A percentile compares a stretch with the other conserved stretches of the same genome.
These are phyloP conservation scores for Nanger granti DNA, from an alignment of 2,113 vertebrate genomes.

Conservation along the genomic window DNA sequence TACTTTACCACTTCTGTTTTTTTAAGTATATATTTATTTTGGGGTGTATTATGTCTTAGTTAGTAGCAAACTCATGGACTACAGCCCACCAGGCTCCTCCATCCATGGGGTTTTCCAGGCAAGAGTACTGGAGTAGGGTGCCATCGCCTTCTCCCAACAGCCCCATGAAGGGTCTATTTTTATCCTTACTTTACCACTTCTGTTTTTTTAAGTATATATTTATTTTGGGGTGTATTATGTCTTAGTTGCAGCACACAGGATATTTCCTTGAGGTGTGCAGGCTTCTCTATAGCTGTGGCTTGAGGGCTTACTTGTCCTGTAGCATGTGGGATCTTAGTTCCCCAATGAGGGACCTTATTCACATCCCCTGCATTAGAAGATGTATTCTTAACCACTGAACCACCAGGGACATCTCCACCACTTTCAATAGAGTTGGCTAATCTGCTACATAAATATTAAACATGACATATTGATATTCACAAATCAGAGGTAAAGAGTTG, in stretches of 20 bases:
- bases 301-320: neutral
- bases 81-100: no score
- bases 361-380: neutral
- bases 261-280: neutral
- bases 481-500: neutral
- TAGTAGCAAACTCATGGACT: neutral
- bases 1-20: neutral
- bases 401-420: neutral
- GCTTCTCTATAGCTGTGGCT: neutral
- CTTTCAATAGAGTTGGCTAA: conserved; percentile 33
- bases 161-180: neutral
- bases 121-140: no score
- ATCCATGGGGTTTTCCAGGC: no score
- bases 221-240: neutral
- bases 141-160: neutral
- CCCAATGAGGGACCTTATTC: neutral
- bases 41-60: neutral
- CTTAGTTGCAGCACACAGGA: neutral
- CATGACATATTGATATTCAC: neutral
- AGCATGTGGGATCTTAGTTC: neutral
- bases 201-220: neutral
- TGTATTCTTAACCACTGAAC: neutral
- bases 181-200: neutral
- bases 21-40: neutral
- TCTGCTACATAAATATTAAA: neutral